Evolutionary conservation across 2,113 vertebrate species (phyloP), one percentile per base, ranked within the genome.

Genomic region (Cygnus atratus): DNA sequence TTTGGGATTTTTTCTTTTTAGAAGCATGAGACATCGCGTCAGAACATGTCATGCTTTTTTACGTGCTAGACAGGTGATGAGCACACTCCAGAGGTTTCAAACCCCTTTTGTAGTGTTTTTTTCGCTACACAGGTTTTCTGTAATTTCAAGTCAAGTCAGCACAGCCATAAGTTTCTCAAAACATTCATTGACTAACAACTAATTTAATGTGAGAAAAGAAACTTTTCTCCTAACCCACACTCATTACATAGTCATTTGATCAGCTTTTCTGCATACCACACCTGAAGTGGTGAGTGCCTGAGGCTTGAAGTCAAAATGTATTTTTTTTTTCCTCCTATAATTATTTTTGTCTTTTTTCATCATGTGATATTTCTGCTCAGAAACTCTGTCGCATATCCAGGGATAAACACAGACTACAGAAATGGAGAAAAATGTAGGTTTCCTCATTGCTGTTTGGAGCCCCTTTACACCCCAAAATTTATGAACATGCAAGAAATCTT

Each of bases 121-220:
- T 67, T 82, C 37, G 52, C 22, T 66, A 66, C 4, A 84, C 29
- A 0, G 1, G 44, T 89, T 59, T 85, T 68, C 74, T 82, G 29
- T 95, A 84, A 66, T 75, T 91, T 78, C 61, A 71, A 71, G 70
- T 74, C 55, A 57, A 58, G 73, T 74, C 63, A 79, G 14, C 70
- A 46, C 28, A 87, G 29, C 33, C 54, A 46, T 15, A 59, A 59
- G 7, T 89, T 84, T 82, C 46, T 78, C 35, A 68, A 80, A 77
- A n/a, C 82, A 39, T 52, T 82, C 11, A 28, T 52, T 65, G 74
- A 61, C 20, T 87, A 63, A 59, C 8, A 66, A 5, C 37, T 74
- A 70, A 77, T 75, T 72, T 63, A 82, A 61, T 26, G 9, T 43
- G 35, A 72, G 48, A 75, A 82, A 72, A 57, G 3, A 48, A 76